Evolutionary conservation across 2,113 vertebrate genomes (phyloP), one percentile per base, ranked within the genome.

Genomic region (Ophthalmolycus amberensis): DNA sequence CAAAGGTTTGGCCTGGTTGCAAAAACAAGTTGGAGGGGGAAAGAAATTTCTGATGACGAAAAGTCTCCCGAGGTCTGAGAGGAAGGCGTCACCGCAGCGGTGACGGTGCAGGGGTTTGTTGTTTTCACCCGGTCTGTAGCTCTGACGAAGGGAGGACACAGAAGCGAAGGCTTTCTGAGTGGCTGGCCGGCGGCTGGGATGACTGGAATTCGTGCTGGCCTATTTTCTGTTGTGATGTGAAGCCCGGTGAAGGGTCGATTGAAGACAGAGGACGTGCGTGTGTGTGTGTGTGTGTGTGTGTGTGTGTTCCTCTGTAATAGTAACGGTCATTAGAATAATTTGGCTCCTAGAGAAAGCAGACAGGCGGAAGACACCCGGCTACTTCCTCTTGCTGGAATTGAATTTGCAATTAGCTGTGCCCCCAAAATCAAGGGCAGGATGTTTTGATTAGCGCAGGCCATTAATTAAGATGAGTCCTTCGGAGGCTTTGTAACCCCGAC

Each of bases 141-240:
- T 54, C 27, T 34, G 29, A 58, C 56, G 44, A 46, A 25, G 50
- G 71, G 40, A n/a, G 15, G 46, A 48, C 59, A 40, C 58, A 29
- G 50, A 44, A 9, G 38, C 75, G 3, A 34, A 7, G 64, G 56
- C 29, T 56, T 54, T 69, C 46, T 34, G 67, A 50, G 44, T 46
- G 40, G 25, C 60, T 83, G 80, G 78, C 72, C 77, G 63, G 58
- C 54, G 42, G 72, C n/a, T 37, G 15, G 66, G 25, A 22, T 59
- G 77, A 52, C 42, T 76, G 80, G 83, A 87, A 87, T 89, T 77
- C 77, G 58, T 42, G 20, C 56, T 68, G 85, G 62, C 87, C 81
- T 77, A 62, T 69, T 85, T 86, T 86, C 62, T 80, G 32, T 84
- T 74, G 46, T 79, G 75, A 76, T 56, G 73, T 69, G 32, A 80